Conservation (phyloP, 2,888 invertebrate genomes). For the Fissipunctia ypsillon region DNA sequence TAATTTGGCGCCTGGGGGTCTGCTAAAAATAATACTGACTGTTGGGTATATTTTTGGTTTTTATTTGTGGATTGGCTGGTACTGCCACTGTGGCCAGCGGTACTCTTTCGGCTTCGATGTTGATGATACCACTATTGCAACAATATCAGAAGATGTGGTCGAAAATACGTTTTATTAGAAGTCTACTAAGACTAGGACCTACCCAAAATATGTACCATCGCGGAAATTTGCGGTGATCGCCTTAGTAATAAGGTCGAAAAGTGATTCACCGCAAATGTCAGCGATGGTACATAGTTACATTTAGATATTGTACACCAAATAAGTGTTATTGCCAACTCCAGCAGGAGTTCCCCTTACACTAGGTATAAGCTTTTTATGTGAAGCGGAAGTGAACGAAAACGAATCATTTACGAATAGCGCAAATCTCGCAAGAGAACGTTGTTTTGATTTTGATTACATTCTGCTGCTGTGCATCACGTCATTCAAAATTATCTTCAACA, state of each 20-base stretch:
- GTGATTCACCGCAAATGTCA: too few relatives aligned
- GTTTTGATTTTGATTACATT: not conserved
- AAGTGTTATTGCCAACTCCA: not conserved
- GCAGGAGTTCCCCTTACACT: not conserved
- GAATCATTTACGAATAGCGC: not conserved
- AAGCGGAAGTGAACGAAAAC: not conserved
- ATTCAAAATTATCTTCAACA: not conserved
- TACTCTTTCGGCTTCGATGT: not conserved
- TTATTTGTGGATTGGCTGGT: conserved; percentile 6
- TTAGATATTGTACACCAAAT: not conserved
- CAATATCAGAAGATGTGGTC: not conserved
- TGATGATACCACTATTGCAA: not conserved
- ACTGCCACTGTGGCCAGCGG: not conserved
- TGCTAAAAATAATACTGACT: conserved; percentile 36
- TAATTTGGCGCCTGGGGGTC: conserved; percentile 29
- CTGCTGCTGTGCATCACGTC: not conserved
- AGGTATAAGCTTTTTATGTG: too few relatives aligned
- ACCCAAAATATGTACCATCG: too few relatives aligned
- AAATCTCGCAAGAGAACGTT: not conserved
- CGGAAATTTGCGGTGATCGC: too few relatives aligned
- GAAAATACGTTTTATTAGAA: not conserved
- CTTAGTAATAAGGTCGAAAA: too few relatives aligned
- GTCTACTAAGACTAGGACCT: not conserved
- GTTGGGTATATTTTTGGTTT: conserved; percentile 16
- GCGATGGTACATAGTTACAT: too few relatives aligned